These are phyloP conservation scores for Cyphomyrus plagiostoma DNA, from an alignment of 2,113 vertebrate species.

Conservation along the genomic window DNA sequence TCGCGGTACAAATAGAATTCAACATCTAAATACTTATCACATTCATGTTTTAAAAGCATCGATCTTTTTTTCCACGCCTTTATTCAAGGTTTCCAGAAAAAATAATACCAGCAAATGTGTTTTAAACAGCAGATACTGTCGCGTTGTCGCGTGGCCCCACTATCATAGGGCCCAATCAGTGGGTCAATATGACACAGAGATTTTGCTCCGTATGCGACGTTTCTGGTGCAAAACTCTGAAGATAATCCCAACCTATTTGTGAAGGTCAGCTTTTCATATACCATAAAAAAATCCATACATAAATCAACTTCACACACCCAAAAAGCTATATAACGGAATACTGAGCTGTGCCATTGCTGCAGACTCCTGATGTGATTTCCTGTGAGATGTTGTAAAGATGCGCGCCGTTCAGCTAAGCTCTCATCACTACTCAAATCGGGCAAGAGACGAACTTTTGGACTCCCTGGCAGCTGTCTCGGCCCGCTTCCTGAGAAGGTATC, in stretches of 20 bases:
- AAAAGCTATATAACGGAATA: slow-evolving; percentile 45
- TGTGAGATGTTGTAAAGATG: not conserved
- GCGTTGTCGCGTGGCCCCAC: not conserved
- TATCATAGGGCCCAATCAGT: not conserved
- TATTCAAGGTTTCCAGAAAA: not conserved
- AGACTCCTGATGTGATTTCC: slow-evolving; percentile 25
- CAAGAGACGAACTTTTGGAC: not conserved
- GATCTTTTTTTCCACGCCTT: not conserved
- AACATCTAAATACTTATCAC: not conserved
- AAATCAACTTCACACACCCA: slow-evolving; percentile 52
- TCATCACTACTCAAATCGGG: not conserved
- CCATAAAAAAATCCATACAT: slow-evolving; percentile 23
- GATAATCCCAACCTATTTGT: slow-evolving; percentile 14
- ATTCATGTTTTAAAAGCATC: not conserved
- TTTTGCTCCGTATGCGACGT: slow-evolving; percentile 19
- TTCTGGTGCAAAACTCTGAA: slow-evolving; percentile 30
- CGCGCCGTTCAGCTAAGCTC: not conserved
- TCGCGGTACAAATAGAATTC: not conserved
- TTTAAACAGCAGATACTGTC: not conserved
- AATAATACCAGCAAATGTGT: not conserved
- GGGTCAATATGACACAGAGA: slow-evolving; percentile 2
- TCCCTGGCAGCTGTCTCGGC: too few species aligned
- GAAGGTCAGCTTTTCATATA: slow-evolving; percentile 2
- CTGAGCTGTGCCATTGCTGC: not conserved
- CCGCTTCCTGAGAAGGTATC: not conserved